Conservation (phyloP, 2,113 vertebrate species). For the Coptodon rendalli region DNA sequence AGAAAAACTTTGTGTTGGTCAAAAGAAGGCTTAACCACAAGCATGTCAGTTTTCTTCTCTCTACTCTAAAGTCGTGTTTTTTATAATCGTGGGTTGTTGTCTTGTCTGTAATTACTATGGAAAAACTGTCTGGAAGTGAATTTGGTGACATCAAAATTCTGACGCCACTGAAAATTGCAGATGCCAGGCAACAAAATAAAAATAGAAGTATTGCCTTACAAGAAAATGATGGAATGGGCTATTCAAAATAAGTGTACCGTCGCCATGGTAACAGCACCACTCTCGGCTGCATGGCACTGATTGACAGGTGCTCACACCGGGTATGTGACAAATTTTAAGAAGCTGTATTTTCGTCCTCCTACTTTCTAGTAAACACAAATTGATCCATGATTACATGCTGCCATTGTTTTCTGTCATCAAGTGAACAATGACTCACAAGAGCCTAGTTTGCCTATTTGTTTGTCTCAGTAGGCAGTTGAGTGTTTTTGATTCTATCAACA, state of each 20-base stretch:
- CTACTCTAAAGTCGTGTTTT: background rate
- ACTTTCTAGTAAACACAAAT: conserved; percentile 32
- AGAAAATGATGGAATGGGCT: conserved; percentile 27
- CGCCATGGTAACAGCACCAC: conserved; percentile 46
- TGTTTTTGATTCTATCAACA: conserved; percentile 21
- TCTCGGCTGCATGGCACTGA: conserved; percentile 10
- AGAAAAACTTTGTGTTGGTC: background rate
- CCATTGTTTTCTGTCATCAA: conserved; percentile 29
- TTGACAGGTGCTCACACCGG: conserved; percentile 33
- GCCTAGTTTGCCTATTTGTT: background rate
- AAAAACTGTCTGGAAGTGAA: background rate
- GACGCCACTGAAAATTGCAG: background rate
- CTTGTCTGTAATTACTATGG: background rate
- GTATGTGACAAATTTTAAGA: conserved; percentile 25
- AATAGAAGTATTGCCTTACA: conserved; percentile 24
- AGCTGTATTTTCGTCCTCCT: conserved; percentile 11
- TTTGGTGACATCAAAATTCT: background rate
- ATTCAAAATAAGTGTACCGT: conserved; percentile 33
- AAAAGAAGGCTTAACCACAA: background rate
- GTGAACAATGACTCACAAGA: background rate
- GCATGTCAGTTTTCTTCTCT: background rate
- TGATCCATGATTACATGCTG: conserved; percentile 24
- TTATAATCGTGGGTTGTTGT: background rate
- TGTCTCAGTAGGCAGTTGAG: background rate
- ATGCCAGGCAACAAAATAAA: conserved; percentile 2